phyloP scores from a whole-genome alignment of 2,888 invertebrate species.

The Drosophila longiperda region DNA sequence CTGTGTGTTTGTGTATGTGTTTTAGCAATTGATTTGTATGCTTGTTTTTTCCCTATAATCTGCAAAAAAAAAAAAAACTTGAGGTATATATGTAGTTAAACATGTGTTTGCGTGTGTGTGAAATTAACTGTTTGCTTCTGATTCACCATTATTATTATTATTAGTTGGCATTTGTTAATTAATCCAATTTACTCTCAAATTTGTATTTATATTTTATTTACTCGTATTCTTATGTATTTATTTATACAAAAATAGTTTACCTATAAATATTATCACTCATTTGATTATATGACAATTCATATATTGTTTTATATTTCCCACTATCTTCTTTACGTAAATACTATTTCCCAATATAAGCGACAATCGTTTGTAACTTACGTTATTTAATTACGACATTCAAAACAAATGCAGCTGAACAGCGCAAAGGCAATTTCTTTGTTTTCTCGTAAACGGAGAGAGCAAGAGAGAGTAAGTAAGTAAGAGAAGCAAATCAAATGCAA shows the following conservation, averaged over 20 bases:
- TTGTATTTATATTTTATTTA: too few species aligned
- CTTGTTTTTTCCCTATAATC: not conserved
- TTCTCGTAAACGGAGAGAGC: conserved; percentile 10
- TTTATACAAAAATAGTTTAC: not conserved
- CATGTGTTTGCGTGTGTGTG: not conserved
- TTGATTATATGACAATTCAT: not conserved
- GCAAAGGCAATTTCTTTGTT: conserved; percentile 46
- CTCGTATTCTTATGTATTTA: not conserved
- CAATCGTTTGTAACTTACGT: conserved; percentile 20
- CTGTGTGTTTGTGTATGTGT: conserved; percentile 3
- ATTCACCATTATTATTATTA: not conserved
- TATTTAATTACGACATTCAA: conserved; percentile 40
- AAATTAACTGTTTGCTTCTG: not conserved
- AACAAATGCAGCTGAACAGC: conserved; percentile 21
- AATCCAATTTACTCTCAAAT: not conserved
- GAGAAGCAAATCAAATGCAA: conserved; percentile 52
- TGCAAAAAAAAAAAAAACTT: not conserved
- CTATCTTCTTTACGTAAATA: not conserved
- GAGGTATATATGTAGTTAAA: not conserved
- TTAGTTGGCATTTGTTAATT: not conserved
- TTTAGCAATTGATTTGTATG: not conserved
- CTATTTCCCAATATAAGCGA: not conserved
- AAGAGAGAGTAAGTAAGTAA: conserved; percentile 23
- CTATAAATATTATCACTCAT: not conserved
- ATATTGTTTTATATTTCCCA: not conserved